phyloP scores from a whole-genome alignment of 2,113 vertebrate genomes.

The Phaetusa simplex region DNA sequence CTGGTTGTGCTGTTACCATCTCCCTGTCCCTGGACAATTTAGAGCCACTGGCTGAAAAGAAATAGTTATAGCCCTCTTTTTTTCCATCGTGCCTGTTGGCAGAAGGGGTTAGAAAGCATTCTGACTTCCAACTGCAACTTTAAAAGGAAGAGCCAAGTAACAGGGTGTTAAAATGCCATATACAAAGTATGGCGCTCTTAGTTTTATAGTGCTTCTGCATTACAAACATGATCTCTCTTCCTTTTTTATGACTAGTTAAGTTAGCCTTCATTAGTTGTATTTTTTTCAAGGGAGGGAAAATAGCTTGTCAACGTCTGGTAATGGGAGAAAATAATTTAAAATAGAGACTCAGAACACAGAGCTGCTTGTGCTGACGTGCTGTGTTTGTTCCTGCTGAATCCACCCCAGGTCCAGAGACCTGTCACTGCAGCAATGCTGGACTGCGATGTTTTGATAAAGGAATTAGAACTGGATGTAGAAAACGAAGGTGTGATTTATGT shows the following conservation, averaged over 20 bases:
- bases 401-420: slow-evolving; percentile 82
- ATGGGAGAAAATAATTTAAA: background rate
- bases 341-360: background rate
- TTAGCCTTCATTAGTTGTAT: background rate
- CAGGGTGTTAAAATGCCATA: background rate
- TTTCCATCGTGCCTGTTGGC: background rate
- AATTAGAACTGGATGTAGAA: slow-evolving; percentile 76
- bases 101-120: background rate
- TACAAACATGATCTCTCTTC: background rate
- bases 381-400: background rate
- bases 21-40: background rate
- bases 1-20: background rate
- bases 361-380: background rate
- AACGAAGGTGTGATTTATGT: slow-evolving; percentile 78
- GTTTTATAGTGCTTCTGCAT: background rate
- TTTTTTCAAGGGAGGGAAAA: background rate
- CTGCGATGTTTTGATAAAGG: slow-evolving; percentile 72
- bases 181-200: background rate
- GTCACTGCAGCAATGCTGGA: slow-evolving; percentile 79
- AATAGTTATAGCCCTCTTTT: background rate
- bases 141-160: background rate
- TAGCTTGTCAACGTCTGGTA: background rate
- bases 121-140: background rate
- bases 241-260: background rate
- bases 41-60: background rate